Conservation (phyloP, 1,140 invertebrate genomes). For the Scaptomyza hsui region DNA sequence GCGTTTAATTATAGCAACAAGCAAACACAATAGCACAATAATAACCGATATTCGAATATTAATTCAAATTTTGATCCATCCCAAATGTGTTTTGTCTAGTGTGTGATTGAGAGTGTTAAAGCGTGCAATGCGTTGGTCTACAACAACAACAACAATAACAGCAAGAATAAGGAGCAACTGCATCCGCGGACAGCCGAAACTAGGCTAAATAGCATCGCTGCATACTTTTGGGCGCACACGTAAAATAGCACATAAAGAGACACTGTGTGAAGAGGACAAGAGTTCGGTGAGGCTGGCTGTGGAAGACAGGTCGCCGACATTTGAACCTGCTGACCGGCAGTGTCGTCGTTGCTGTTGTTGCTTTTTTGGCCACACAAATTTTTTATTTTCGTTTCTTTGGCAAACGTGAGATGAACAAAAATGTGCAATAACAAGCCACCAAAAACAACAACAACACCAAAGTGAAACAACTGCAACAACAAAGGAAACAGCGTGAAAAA, state of each 20-base stretch:
- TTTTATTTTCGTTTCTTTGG: constrained; percentile 26
- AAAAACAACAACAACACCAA: constrained; percentile 5
- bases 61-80: background rate
- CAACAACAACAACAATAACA: constrained; percentile 31
- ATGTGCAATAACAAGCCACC: constrained; percentile 55
- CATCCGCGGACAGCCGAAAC: constrained; percentile 50
- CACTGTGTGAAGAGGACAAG: background rate
- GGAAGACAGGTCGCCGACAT: constrained; percentile 73
- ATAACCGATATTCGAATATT: background rate
- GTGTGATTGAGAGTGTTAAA: constrained; percentile 1
- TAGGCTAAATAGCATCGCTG: constrained; percentile 73
- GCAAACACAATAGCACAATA: background rate
- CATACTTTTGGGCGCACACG: constrained; percentile 66
- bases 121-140: constrained; percentile 7
- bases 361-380: constrained; percentile 30
- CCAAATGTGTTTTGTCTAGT: constrained; percentile 5
- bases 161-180: constrained; percentile 23
- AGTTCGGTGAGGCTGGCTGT: background rate
- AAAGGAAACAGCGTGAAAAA: constrained; percentile 11
- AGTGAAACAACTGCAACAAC: constrained; percentile 30
- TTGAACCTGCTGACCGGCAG: constrained; percentile 72
- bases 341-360: constrained; percentile 23
- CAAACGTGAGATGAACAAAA: constrained; percentile 52
- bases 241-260: constrained; percentile 17
- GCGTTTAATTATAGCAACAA: constrained; percentile 5